Evolutionary conservation across 1,140 invertebrate genomes (phyloP).

Genomic region (Papilio glaucus): DNA sequence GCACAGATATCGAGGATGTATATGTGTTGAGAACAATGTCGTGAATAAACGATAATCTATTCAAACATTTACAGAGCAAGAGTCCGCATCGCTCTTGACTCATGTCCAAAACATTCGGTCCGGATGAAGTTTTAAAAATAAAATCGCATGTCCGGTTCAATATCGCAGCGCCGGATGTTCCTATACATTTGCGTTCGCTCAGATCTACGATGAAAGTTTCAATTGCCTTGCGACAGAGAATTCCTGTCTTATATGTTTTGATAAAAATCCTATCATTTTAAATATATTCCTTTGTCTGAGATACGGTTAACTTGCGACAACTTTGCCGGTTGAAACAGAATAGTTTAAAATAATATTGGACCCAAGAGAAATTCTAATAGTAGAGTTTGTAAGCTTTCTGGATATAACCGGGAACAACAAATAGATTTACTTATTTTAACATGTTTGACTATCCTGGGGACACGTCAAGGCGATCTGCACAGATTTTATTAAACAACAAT

Average conservation of each 20-base stretch:
- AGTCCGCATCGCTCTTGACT: background rate
- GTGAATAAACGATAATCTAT: constrained; percentile 6
- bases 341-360: background rate
- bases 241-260: constrained; percentile 6
- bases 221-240: constrained; percentile 8
- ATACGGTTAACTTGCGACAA: background rate
- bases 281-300: constrained; percentile 23
- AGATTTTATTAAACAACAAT: too few relatives aligned
- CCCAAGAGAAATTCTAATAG: background rate
- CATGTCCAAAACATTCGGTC: background rate
- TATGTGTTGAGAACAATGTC: constrained; percentile 2
- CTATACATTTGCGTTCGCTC: background rate
- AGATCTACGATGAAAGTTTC: background rate
- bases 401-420: too few relatives aligned
- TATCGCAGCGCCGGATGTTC: background rate
- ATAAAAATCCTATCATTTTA: constrained; percentile 13
- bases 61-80: background rate
- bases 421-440: too few relatives aligned
- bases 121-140: background rate
- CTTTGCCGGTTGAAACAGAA: background rate
- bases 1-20: background rate
- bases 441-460: too few relatives aligned
- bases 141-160: background rate
- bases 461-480: too few relatives aligned
- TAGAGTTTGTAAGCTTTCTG: background rate